Evolutionary conservation across 1,140 invertebrate genomes (phyloP), one percentile per base, ranked within the genome.

Genomic region (Diabrotica undecimpunctata): DNA sequence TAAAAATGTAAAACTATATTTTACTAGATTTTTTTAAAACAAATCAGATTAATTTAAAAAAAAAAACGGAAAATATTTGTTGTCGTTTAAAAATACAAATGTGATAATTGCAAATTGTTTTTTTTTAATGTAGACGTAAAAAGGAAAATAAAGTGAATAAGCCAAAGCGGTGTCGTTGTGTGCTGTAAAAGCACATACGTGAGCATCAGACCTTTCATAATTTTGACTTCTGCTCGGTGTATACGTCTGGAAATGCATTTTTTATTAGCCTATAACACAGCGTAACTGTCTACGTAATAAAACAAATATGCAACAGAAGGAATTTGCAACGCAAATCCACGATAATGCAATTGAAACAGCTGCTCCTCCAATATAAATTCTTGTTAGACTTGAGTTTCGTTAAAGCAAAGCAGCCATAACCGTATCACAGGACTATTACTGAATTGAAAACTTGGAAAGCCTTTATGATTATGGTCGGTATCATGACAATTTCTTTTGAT

Each of bases 301-400:
- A 55, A 55, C 13, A 36, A 36, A 55, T 25, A 25, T 55, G 54
- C 7, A 55, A 7, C 10, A 14, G 9, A 55, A 55, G 54, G 35
- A 55, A 55, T 55, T 35, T 55, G 54, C 54, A 55, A 25, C 54
- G 54, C 54, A 55, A 55, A 55, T 55, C 54, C 54, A 55, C 35
- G 54, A 55, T 55, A 55, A 55, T 55, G 25, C 35, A 36, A 55
- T 55, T 25, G 54, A 10, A 55, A 14, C 54, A 55, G 54, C 54
- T 55, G 54, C 13, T 55, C 7, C 11, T 36, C 10, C 35, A 14
- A 14, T 36, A 55, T 55, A 55, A 25, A 55, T 55, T 36, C 35
- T 55, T 10, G 25, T 36, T 14, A 55, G 35, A 9, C 11, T 55
- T 55, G 54, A 36, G 35, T 55, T 55, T 36, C 7, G 54, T 35